phyloP scores from a whole-genome alignment of 2,113 vertebrate genomes.

The Struthio camelus region DNA sequence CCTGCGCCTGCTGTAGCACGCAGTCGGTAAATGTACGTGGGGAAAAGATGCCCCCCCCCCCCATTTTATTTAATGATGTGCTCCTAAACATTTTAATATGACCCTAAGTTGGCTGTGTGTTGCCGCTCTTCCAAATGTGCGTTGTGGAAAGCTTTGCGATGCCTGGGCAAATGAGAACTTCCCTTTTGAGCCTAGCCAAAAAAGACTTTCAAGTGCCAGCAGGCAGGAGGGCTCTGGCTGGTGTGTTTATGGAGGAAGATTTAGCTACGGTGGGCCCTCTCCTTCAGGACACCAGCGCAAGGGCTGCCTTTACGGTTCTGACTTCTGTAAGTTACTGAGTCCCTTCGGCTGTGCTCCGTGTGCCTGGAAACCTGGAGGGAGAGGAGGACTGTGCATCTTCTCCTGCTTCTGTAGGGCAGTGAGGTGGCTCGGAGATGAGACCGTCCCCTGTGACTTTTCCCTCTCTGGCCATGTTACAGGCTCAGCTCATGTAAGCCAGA shows the following conservation, averaged over 20 bases:
- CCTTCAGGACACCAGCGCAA: background rate
- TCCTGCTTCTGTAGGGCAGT: background rate
- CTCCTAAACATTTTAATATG: fast-evolving
- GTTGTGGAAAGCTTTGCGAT: background rate
- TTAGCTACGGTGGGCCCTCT: background rate
- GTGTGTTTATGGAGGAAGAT: fast-evolving
- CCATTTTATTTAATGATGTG: background rate
- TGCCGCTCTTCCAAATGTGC: fast-evolving
- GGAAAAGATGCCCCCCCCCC: fast-evolving
- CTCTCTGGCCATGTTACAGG: background rate
- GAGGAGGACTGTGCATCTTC: fast-evolving
- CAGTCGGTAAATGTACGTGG: background rate
- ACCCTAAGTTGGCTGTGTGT: background rate
- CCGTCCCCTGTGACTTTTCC: background rate
- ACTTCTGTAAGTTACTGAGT: background rate
- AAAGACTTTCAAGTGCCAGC: background rate
- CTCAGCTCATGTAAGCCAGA: too few relatives aligned
- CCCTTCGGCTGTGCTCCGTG: background rate
- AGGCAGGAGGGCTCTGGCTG: background rate
- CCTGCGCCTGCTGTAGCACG: fast-evolving
- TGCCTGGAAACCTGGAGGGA: background rate
- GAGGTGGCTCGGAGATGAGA: background rate
- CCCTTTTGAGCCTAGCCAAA: background rate
- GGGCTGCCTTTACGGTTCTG: background rate
- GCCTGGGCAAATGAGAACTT: background rate